Evolutionary conservation across 1,140 invertebrate species (phyloP).

Genomic region (Drosophila sproati): DNA sequence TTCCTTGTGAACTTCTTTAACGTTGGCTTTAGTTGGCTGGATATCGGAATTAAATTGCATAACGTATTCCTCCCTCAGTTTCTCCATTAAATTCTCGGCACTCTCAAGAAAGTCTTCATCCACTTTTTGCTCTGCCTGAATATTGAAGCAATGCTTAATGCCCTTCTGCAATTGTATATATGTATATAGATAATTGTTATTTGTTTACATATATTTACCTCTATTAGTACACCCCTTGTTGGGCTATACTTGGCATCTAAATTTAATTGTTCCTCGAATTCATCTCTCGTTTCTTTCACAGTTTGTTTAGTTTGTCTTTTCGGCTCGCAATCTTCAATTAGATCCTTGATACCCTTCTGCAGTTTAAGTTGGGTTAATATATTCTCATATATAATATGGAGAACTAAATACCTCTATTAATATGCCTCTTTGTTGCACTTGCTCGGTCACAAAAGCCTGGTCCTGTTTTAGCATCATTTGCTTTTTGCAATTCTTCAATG

Average conservation of each 20-base stretch:
- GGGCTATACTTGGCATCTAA: slow-evolving; percentile 15
- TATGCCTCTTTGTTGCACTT: neutral
- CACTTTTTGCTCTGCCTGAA: neutral
- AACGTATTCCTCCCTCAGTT: neutral
- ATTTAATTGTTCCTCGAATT: slow-evolving; percentile 16
- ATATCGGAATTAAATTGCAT: neutral
- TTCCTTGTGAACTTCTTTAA: neutral
- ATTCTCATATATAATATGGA: neutral
- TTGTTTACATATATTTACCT: slow-evolving; percentile 12
- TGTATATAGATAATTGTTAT: neutral
- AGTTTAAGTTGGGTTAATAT: neutral
- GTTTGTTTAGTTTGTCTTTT: slow-evolving; percentile 2
- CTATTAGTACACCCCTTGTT: slow-evolving; percentile 2
- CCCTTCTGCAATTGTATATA: slow-evolving; percentile 22
- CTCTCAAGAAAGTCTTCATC: neutral
- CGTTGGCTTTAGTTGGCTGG: neutral
- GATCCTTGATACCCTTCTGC: slow-evolving; percentile 4
- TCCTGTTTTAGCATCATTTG: no score
- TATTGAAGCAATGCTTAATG: neutral
- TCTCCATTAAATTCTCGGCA: neutral
- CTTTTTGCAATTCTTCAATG: no score
- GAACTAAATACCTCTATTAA: slow-evolving; percentile 13
- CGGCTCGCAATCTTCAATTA: slow-evolving; percentile 6
- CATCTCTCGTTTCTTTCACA: slow-evolving; percentile 34
- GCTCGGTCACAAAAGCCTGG: neutral